phyloP scores from a whole-genome alignment of 23 tunicate genomes.

The Ascidia mentula region DNA sequence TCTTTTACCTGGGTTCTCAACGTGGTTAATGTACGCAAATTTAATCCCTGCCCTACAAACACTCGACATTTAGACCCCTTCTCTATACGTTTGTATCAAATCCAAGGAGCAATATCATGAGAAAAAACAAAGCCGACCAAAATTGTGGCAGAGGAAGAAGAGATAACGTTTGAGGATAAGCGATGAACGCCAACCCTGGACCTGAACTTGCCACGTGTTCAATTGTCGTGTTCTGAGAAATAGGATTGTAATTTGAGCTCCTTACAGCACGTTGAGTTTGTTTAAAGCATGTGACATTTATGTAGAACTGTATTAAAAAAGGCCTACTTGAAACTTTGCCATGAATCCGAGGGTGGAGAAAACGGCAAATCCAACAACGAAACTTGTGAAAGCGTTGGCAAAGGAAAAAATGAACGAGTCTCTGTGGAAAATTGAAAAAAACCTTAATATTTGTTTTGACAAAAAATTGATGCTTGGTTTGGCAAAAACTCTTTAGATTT shows the following conservation, averaged over 20 bases:
- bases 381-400: conserved; percentile 24
- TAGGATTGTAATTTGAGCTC: too few relatives aligned
- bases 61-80: neutral
- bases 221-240: conserved; percentile 44
- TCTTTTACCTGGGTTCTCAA: too few relatives aligned
- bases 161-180: conserved; percentile 60
- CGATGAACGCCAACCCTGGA: conserved; percentile 51
- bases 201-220: conserved; percentile 50
- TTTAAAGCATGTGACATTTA: too few relatives aligned
- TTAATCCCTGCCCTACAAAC: too few relatives aligned
- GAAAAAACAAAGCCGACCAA: conserved; percentile 58
- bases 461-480: too few relatives aligned
- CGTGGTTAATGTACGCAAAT: too few relatives aligned
- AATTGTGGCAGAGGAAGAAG: conserved; percentile 55
- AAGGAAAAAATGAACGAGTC: conserved; percentile 15
- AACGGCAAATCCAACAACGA: conserved; percentile 38
- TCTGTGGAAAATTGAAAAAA: conserved; percentile 31
- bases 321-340: conserved; percentile 27
- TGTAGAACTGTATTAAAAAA: too few relatives aligned
- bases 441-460: too few relatives aligned
- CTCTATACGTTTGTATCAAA: conserved; percentile 45
- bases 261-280: too few relatives aligned
- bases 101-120: conserved; percentile 49
- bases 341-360: conserved; percentile 41
- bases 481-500: too few relatives aligned